Evolutionary conservation across 1,140 invertebrate genomes (phyloP).

Genomic region (Lamellibrachia luymesi): DNA sequence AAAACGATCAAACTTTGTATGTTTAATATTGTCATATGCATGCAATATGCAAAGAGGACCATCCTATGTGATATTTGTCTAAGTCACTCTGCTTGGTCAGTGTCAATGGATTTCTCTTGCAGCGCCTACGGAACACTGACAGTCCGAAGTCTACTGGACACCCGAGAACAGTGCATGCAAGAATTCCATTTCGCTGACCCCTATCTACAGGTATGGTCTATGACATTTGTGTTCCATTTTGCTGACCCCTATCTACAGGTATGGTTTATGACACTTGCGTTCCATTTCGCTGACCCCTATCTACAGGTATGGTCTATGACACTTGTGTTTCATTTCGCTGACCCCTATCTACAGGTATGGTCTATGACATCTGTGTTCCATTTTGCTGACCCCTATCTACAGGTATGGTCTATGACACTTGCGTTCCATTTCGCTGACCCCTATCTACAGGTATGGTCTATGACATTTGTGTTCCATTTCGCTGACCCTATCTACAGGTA

Average conservation of each 20-base stretch:
- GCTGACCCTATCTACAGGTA: too few relatives aligned
- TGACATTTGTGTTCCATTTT: constrained; percentile 65
- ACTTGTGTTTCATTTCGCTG: too few relatives aligned
- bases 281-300: too few relatives aligned
- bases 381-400: too few relatives aligned
- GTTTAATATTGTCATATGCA: background rate
- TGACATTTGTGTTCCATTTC: too few relatives aligned
- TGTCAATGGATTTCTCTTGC: constrained; percentile 74
- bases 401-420: too few relatives aligned
- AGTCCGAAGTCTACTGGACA: constrained; percentile 84
- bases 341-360: too few relatives aligned
- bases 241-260: constrained; percentile 83
- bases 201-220: constrained; percentile 67
- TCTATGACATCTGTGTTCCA: too few relatives aligned
- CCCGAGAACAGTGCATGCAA: constrained; percentile 85
- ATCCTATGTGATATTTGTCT: background rate
- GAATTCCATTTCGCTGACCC: constrained; percentile 91
- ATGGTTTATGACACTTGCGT: constrained; percentile 29
- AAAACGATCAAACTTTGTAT: background rate
- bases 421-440: too few relatives aligned
- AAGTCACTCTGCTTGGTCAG: constrained; percentile 59
- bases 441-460: too few relatives aligned
- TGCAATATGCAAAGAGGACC: background rate
- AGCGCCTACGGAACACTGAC: constrained; percentile 84
- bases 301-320: too few relatives aligned